Base-by-base conservation (phyloP, 2,888 invertebrate species). In the Orthosia incerta region DNA sequence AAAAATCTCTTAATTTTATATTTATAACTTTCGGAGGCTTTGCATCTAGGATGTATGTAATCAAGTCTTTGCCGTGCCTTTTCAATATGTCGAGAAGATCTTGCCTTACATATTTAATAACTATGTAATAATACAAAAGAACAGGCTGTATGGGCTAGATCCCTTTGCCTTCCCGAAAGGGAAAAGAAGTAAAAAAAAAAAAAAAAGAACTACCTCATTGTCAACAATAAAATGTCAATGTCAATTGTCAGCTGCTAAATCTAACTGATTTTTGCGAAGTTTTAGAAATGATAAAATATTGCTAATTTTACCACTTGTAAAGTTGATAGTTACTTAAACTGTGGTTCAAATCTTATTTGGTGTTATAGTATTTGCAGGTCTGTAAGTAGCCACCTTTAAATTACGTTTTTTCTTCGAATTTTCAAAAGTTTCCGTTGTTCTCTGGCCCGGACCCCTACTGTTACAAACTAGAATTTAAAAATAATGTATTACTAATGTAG, bases 361-460 rank as follows among this genome's bases (percentile, higher is more conserved):
- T 65, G 56, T 39, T 68, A 39, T 71, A 71, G 31, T 68, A 31
- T 67, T 59, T 59, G 46, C 65, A 61, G 55, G 5, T 68, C 74
- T 51, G 82, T 80, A 74, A 82, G 70, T 82, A 51, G 18, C 15
- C 9, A 50, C 18, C 71, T 67, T 53, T 64, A 1, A 46, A 18
- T 0, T 59, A 55, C 16, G 11, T 13, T 51, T 48, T 48, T 63
- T 53, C 3, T 26, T 63, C 18, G 9, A 46, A 48, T 46, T 55
- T 56, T 53, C 15, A 48, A 46, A 65, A 45, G 26, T 68, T 70
- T 62, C 15, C 66, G 26, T 74, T 48, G 20, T 60, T 20, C 15
- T 46, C 16, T 15, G 15, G n/a, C 26, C 18, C 4, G 15, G 20
- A 48, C 20, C 39, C 26, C 12, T 1, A 26, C 48, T 50, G 18